Percentiles rank a stretch among this genome's conserved stretches.
phyloP scores from a whole-genome alignment of 2,113 vertebrate species.

The Tetrao urogallus region DNA sequence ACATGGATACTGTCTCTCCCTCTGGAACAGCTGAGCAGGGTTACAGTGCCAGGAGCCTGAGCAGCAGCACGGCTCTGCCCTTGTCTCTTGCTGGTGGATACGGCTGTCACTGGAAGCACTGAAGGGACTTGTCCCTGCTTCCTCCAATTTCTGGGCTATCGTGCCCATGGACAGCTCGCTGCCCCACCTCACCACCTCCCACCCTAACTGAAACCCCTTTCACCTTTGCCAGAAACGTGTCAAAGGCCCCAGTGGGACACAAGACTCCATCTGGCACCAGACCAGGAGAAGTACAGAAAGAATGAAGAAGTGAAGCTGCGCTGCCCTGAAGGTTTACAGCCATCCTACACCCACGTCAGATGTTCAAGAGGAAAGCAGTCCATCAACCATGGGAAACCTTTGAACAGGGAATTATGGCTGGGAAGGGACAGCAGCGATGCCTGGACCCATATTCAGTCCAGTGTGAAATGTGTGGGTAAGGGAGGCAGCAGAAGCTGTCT shows the following conservation, averaged over 20 bases:
- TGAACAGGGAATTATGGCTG: neutral
- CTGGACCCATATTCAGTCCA: neutral
- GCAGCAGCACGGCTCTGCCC: no score
- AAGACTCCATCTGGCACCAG: neutral
- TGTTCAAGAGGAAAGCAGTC: neutral
- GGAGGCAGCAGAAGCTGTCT: neutral
- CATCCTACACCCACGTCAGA: neutral
- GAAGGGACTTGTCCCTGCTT: no score
- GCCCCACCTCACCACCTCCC: accelerated
- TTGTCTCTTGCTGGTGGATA: no score
- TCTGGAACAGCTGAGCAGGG: no score
- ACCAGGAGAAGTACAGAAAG: neutral
- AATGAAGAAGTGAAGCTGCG: neutral
- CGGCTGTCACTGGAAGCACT: no score
- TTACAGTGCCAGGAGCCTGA: no score
- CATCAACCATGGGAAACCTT: accelerated
- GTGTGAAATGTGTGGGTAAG: neutral
- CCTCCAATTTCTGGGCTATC: no score
- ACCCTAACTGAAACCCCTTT: neutral
- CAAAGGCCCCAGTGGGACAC: neutral
- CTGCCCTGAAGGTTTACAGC: neutral
- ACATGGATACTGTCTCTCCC: no score
- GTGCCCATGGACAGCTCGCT: no score
- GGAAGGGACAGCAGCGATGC: neutral
- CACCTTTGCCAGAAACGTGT: neutral